Percentiles rank a stretch among this genome's conserved stretches.
phyloP scores from a whole-genome alignment of 92 coral and sea anemone species.

The Palythoa grandiflora region DNA sequence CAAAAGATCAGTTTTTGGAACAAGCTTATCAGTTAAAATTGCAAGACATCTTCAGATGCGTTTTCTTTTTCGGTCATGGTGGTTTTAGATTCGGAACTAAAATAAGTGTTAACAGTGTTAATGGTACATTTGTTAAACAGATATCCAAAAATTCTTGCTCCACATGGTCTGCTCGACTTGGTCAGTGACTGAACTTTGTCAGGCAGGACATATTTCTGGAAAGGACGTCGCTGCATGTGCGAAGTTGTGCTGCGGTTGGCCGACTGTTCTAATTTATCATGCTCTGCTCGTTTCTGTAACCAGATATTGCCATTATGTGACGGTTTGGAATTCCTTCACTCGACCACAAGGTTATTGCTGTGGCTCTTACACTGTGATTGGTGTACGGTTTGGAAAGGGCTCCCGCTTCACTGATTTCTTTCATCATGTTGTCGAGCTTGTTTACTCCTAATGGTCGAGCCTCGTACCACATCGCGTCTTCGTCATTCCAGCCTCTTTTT shows the following conservation, averaged over 20 bases:
- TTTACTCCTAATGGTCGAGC: conserved; percentile 53
- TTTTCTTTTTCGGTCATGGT: conserved; percentile 10
- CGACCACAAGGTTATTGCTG: conserved; percentile 61
- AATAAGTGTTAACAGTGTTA: not conserved
- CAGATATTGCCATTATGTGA: conserved; percentile 65
- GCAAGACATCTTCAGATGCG: conserved; percentile 20
- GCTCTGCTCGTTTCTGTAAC: conserved; percentile 48
- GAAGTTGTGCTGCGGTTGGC: conserved; percentile 21
- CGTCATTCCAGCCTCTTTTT: conserved; percentile 30
- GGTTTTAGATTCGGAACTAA: not conserved
- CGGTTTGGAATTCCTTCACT: conserved; percentile 60
- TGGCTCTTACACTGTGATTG: conserved; percentile 61
- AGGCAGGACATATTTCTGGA: not conserved
- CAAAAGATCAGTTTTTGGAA: conserved; percentile 9
- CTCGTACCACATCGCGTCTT: conserved; percentile 53
- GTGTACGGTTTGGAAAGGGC: conserved; percentile 49
- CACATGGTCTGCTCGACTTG: not conserved
- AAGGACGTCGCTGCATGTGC: conserved; percentile 10
- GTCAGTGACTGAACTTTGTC: not conserved
- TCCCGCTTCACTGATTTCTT: conserved; percentile 55
- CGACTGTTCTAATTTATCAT: not conserved
- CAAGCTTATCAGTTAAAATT: conserved; percentile 2
- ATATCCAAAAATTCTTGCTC: not conserved
- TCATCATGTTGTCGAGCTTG: conserved; percentile 62
- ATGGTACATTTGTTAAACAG: not conserved